Evolutionary conservation across 2,113 vertebrate species (phyloP), one percentile per base, ranked within the genome.

Genomic region (Verasper variegatus): DNA sequence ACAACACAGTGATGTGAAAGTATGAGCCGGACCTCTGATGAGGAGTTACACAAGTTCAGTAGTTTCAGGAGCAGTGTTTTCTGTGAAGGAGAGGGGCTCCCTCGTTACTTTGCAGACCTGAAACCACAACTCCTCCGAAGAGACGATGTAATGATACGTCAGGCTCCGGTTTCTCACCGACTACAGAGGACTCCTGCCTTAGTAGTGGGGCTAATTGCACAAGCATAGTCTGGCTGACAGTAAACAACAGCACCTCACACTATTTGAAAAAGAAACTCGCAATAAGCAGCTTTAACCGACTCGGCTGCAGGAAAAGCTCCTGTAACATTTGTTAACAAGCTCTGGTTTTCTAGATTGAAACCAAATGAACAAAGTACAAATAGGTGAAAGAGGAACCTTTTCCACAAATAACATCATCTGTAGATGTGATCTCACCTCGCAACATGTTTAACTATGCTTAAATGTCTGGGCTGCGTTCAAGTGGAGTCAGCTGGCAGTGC

Each of bases 401-500:
- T 55, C 56, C 76, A 62, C 49, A 57, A 70, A 82, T 52, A 81
- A 71, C 84, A 70, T 68, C 35, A 63, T 51, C 14, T 57, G 40
- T 42, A 69, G 70, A 62, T 73, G 66, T 83, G 83, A 88, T 67
- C 70, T 80, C 68, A 87, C 56, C 68, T 69, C 70, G 76, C 74
- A 75, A 76, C 45, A 49, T 58, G 76, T 77, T 80, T 61, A 81
- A 85, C 74, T 24, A 31, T 9, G 71, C 74, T 77, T 56, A 74
- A 89, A 76, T 64, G 62, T 85, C 78, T 85, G 87, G 83, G 86
- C 61, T 27, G 26, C 0, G 14, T 80, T 87, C 82, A 89, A 67
- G 63, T 77, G 62, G 26, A 84, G 68, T 89, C 77, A 85, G 71
- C 83, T 88, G 83, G 71, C 71, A 84, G 69, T 1, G 82, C 54